Conservation (phyloP, 2,797 vertebrate species). For the Enteromius unitaeniatus region DNA sequence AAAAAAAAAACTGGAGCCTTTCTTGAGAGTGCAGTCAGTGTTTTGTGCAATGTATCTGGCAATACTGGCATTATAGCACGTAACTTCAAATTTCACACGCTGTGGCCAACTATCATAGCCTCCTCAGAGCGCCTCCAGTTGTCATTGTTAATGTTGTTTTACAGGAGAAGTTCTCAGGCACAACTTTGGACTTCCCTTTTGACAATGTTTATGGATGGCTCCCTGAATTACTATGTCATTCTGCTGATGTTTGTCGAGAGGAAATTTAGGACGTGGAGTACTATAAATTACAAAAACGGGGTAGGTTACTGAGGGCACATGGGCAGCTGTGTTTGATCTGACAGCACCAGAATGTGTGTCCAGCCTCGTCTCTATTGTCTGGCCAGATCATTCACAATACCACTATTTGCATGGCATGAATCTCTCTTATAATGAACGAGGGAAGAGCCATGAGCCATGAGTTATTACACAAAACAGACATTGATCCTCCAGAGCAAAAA, state of each 20-base stretch:
- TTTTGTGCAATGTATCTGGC: conserved; percentile 3
- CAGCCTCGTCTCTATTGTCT: conserved; percentile 60
- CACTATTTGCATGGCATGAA: conserved; percentile 43
- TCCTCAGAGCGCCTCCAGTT: conserved; percentile 21
- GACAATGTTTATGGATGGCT: conserved; percentile 34
- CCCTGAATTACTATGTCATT: conserved; percentile 54
- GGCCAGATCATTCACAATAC: conserved; percentile 58
- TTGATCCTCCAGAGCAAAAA: not conserved
- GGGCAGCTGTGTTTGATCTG: conserved; percentile 74
- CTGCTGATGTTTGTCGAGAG: conserved; percentile 62
- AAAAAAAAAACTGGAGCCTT: not conserved
- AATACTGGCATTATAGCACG: not conserved
- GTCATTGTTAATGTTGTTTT: conserved; percentile 21
- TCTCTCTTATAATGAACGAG: conserved; percentile 32
- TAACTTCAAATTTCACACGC: conserved; percentile 11
- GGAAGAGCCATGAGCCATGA: not conserved
- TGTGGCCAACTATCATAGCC: conserved; percentile 25
- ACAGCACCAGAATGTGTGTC: conserved; percentile 61
- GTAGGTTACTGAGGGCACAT: conserved; percentile 62
- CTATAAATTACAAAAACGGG: conserved; percentile 56
- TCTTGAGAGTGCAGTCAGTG: not conserved
- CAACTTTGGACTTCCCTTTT: not conserved
- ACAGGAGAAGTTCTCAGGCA: conserved; percentile 9
- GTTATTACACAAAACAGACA: not conserved
- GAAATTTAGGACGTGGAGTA: conserved; percentile 58